A percentile compares a stretch with the other conserved stretches of the same genome.
phyloP scores from a whole-genome alignment of 2,888 invertebrate species.

The Syrista parreyssii region DNA sequence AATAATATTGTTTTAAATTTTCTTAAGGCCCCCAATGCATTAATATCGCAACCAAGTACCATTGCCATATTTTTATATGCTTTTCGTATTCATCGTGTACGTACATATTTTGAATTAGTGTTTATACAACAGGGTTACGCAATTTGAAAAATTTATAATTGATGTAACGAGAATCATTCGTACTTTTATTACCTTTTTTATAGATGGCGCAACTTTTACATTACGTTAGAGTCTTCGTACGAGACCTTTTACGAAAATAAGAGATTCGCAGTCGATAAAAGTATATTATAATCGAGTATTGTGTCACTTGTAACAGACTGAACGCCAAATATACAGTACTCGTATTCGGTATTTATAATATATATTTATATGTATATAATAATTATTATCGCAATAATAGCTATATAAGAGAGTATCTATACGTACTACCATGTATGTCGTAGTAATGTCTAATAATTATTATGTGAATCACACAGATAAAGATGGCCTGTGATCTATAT shows the following conservation, averaged over 20 bases:
- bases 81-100: background rate
- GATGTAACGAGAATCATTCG: background rate
- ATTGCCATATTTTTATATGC: background rate
- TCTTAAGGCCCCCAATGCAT: background rate
- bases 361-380: conserved; percentile 2
- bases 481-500: conserved; percentile 6
- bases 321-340: background rate
- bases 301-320: background rate
- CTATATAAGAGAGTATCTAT: background rate
- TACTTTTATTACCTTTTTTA: background rate
- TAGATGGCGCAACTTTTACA: background rate
- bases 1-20: background rate
- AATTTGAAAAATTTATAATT: background rate
- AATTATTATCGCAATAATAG: conserved; percentile 2
- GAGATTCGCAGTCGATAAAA: background rate
- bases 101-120: background rate
- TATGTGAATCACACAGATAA: conserved; percentile 14
- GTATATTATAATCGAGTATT: background rate
- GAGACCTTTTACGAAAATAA: background rate
- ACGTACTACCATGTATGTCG: background rate
- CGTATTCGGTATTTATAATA: background rate
- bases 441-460: conserved; percentile 5
- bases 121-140: background rate
- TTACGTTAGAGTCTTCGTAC: background rate
- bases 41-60: background rate